Evolutionary conservation across 92 coral and sea anemone genomes (phyloP).

Genomic region (Parazoanthus atlanticus): DNA sequence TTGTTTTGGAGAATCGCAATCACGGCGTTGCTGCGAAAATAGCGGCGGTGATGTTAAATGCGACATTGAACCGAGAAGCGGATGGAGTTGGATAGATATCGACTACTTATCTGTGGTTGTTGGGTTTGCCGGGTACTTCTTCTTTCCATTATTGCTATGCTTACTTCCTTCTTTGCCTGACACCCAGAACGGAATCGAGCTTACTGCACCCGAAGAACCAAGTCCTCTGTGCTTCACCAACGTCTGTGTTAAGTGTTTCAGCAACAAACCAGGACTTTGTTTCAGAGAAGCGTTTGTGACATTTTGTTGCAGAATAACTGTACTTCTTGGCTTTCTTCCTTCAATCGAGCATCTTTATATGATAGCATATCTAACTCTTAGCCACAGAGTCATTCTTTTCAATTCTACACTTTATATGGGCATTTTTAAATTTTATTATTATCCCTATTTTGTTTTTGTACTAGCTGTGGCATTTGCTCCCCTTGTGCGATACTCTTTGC

Average conservation of each 20-base stretch:
- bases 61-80: background rate
- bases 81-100: background rate
- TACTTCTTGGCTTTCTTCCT: slow-evolving; percentile 15
- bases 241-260: background rate
- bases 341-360: background rate
- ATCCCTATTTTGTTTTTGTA: background rate
- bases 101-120: background rate
- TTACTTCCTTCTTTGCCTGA: background rate
- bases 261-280: slow-evolving; percentile 25
- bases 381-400: background rate
- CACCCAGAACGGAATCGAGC: background rate
- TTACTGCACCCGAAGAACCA: background rate
- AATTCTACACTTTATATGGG: background rate
- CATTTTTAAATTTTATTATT: background rate
- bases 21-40: background rate
- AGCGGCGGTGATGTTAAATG: background rate
- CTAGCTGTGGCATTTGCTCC: background rate
- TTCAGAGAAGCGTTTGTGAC: slow-evolving; percentile 1
- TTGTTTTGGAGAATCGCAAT: background rate
- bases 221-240: slow-evolving; percentile 3
- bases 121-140: background rate
- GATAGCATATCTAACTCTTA: background rate
- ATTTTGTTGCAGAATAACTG: slow-evolving; percentile 5
- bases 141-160: background rate
- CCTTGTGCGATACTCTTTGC: background rate